Conservation (phyloP, 1,140 invertebrate genomes). For the Cotesia glomerata region DNA sequence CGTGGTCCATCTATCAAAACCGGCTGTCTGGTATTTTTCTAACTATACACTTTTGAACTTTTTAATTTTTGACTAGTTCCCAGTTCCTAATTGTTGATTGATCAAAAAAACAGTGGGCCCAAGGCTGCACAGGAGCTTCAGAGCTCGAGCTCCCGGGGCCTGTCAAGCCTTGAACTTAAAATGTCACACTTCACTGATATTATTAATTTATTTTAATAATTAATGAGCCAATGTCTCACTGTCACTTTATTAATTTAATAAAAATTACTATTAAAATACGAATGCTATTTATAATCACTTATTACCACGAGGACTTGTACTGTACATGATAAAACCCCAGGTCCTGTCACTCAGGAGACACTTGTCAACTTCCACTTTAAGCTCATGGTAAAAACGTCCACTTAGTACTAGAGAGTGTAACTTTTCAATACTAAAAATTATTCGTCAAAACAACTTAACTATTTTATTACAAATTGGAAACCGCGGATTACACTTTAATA, state of each 20-base stretch:
- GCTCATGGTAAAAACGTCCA: background rate
- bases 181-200: background rate
- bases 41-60: background rate
- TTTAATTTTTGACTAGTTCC: background rate
- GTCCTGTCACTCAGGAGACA: slow-evolving; percentile 4
- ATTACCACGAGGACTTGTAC: background rate
- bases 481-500: no score
- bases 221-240: background rate
- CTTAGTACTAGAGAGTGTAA: no score
- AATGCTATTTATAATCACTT: background rate
- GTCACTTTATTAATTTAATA: background rate
- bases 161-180: background rate
- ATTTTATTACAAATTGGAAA: no score
- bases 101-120: slow-evolving; percentile 4
- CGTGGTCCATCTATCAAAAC: slow-evolving; percentile 54
- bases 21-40: slow-evolving; percentile 20
- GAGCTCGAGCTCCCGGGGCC: slow-evolving; percentile 5
- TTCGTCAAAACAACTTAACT: background rate
- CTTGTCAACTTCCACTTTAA: background rate
- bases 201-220: background rate
- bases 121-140: slow-evolving; percentile 19
- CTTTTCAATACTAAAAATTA: background rate
- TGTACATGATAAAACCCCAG: background rate
- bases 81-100: no score
- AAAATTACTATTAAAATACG: background rate